These are phyloP conservation scores for Dermatophagoides farinae DNA, from an alignment of 1,140 invertebrate genomes.

Conservation along the genomic window DNA sequence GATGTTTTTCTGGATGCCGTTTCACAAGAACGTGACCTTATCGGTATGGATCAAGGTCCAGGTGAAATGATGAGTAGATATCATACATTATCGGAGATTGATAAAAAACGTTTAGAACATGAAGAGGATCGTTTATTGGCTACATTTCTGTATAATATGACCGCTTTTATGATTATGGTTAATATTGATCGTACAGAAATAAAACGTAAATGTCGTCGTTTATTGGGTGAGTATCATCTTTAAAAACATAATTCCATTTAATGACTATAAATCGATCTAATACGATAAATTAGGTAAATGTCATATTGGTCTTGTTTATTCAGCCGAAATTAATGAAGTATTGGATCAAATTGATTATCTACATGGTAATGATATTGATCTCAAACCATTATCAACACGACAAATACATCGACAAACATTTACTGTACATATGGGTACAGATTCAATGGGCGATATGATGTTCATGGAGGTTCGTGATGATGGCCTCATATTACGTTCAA, in stretches of 20 bases:
- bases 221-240: slow-evolving; percentile 34
- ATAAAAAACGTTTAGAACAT: slow-evolving; percentile 83
- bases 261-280: too few relatives aligned
- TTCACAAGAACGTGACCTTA: slow-evolving; percentile 93
- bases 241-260: too few relatives aligned
- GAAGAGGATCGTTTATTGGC: slow-evolving; percentile 92
- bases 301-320: slow-evolving; percentile 91
- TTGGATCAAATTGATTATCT: slow-evolving; percentile 84
- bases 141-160: slow-evolving; percentile 86
- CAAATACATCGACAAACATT: slow-evolving; percentile 90
- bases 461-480: slow-evolving; percentile 96
- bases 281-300: slow-evolving; percentile 79
- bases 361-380: slow-evolving; percentile 81
- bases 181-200: slow-evolving; percentile 65
- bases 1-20: slow-evolving; percentile 96
- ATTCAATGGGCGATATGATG: slow-evolving; percentile 66
- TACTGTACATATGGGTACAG: slow-evolving; percentile 80
- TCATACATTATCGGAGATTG: slow-evolving; percentile 27
- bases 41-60: slow-evolving; percentile 98
- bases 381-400: slow-evolving; percentile 62
- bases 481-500: slow-evolving; percentile 75
- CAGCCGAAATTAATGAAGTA: slow-evolving; percentile 87
- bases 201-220: slow-evolving; percentile 69
- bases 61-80: slow-evolving; percentile 86
- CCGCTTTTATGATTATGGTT: slow-evolving; percentile 86